These are phyloP conservation scores for Bellardia pandia DNA, from an alignment of 2,888 invertebrate species.

Conservation along the genomic window DNA sequence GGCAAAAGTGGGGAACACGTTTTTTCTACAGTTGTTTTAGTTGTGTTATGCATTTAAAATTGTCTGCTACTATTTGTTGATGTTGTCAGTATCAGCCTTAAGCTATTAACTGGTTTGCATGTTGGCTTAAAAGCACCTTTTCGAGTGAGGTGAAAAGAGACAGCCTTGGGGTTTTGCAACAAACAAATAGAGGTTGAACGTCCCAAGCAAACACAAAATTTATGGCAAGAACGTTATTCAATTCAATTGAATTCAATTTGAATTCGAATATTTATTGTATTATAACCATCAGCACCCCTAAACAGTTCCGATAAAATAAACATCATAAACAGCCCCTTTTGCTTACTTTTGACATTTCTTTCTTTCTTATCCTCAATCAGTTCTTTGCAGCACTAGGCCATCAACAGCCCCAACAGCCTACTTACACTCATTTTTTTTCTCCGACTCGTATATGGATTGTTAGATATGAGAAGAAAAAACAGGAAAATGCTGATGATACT, in stretches of 20 bases:
- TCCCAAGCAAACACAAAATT: not conserved
- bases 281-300: not conserved
- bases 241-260: conserved; percentile 26
- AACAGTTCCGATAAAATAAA: conserved; percentile 10
- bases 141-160: not conserved
- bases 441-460: conserved; percentile 3
- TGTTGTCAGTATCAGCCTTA: conserved; percentile 40
- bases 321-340: not conserved
- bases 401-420: not conserved
- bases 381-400: not conserved
- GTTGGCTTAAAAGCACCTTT: conserved; percentile 20
- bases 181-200: not conserved
- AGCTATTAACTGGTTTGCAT: conserved; percentile 28
- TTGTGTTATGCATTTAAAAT: not conserved
- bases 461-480: conserved; percentile 15
- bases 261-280: conserved; percentile 42
- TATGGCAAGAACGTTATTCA: conserved; percentile 21
- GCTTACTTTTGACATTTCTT: not conserved
- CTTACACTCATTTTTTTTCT: not conserved
- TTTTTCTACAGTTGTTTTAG: not conserved
- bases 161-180: not conserved
- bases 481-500: conserved; percentile 43
- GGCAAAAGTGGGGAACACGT: not conserved
- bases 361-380: not conserved
- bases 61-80: conserved; percentile 36